Conservation (phyloP, 2,797 vertebrate species). For the Alcedo quadribrachys region DNA sequence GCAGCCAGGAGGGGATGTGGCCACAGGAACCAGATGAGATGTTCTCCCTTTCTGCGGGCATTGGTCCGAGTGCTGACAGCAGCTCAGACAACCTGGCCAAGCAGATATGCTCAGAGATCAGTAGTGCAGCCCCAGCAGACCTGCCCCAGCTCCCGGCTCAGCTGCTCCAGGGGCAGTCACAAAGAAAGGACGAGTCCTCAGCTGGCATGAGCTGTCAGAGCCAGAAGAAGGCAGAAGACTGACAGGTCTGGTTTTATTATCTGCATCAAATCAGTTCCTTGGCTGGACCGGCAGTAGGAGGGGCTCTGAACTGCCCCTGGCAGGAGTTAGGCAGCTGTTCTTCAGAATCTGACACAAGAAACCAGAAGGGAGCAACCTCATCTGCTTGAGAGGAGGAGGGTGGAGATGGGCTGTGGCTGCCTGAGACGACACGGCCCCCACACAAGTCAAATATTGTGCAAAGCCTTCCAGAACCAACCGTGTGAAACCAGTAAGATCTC, state of each 20-base stretch:
- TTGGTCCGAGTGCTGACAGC: constrained; percentile 23
- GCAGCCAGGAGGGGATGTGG: constrained; percentile 74
- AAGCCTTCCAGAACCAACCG: not conserved
- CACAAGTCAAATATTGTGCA: not conserved
- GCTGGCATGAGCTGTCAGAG: not conserved
- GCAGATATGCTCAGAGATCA: not conserved
- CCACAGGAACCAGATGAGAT: constrained; percentile 51
- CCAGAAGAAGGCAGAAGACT: not conserved
- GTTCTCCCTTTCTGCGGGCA: constrained; percentile 57
- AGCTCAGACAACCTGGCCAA: not conserved
- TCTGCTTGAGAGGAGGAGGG: not conserved
- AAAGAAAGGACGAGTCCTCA: not conserved
- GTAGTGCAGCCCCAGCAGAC: fast-evolving
- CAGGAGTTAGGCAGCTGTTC: not conserved
- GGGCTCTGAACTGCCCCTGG: not conserved
- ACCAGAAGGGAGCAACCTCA: not conserved
- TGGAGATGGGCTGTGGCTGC: not conserved
- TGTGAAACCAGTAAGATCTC: not conserved
- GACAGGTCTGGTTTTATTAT: not conserved
- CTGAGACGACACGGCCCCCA: not conserved
- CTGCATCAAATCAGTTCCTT: not conserved
- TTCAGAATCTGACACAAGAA: not conserved
- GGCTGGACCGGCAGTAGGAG: not conserved
- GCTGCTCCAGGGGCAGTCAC: not conserved
- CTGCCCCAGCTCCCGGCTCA: not conserved